A percentile compares a stretch with the other conserved stretches of the same genome.
Conservation (phyloP, 2,797 vertebrate genomes). For the Sciurus carolinensis region DNA sequence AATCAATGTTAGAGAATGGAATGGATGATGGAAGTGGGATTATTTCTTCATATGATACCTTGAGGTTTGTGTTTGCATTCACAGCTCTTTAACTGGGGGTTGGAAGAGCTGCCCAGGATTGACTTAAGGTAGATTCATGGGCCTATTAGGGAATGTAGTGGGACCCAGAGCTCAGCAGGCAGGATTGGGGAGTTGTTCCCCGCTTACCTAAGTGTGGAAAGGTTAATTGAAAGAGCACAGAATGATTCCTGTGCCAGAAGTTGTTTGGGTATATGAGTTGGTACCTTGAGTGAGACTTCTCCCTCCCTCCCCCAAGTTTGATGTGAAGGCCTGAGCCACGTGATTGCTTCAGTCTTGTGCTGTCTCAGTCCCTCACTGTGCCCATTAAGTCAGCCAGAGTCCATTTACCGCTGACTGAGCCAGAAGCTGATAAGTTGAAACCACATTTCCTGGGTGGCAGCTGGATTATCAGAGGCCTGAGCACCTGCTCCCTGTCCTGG, state of each 20-base stretch:
- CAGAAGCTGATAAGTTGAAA: neutral
- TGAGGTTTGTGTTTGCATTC: neutral
- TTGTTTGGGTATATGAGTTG: too few species aligned
- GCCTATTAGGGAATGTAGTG: too few species aligned
- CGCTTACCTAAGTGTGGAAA: neutral
- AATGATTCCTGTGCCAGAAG: too few species aligned
- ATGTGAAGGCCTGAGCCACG: too few species aligned
- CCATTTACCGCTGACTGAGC: neutral
- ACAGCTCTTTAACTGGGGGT: neutral
- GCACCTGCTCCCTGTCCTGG: neutral
- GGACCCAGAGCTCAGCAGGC: neutral
- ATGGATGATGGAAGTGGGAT: too few species aligned
- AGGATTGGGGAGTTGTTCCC: fast-evolving
- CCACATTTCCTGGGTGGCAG: neutral
- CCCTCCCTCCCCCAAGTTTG: too few species aligned
- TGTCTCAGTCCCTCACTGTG: neutral
- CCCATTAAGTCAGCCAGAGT: neutral
- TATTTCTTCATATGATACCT: neutral
- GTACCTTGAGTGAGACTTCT: too few species aligned
- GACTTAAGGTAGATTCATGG: neutral
- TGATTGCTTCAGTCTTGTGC: neutral
- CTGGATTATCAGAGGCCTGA: neutral
- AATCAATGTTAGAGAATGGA: neutral
- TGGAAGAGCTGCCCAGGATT: neutral
- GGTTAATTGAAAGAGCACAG: too few species aligned